Evolutionary conservation across 2,888 invertebrate species (phyloP).

Genomic region (Machimus rusticus): DNA sequence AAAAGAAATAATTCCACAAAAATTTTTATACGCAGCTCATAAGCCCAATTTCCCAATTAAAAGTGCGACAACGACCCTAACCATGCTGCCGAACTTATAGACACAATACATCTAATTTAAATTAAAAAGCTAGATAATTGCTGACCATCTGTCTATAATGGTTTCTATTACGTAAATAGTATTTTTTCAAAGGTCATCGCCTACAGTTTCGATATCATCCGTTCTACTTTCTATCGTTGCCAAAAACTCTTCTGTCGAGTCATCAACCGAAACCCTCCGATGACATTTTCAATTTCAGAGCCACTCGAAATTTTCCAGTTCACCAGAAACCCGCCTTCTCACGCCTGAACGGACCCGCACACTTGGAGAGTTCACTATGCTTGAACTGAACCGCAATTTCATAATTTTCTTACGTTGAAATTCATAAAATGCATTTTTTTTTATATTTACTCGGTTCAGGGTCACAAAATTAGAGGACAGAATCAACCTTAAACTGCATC

Average conservation of each 20-base stretch:
- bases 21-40: neutral
- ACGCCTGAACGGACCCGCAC: neutral
- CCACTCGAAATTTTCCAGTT: neutral
- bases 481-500: neutral
- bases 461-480: constrained; percentile 4
- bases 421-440: neutral
- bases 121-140: neutral
- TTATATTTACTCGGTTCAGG: neutral
- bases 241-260: neutral
- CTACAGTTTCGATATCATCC: neutral
- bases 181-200: neutral
- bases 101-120: neutral
- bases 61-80: neutral
- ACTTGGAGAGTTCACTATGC: neutral
- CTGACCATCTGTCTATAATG: neutral
- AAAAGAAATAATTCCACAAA: neutral
- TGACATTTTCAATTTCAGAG: neutral
- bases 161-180: neutral
- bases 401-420: neutral
- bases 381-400: neutral
- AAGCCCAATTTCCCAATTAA: neutral
- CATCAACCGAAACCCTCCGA: neutral
- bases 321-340: neutral
- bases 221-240: neutral
- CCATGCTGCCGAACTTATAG: neutral